Evolutionary conservation across 2,888 invertebrate species (phyloP), one percentile per base, ranked within the genome.

Genomic region (Acheta domesticus): DNA sequence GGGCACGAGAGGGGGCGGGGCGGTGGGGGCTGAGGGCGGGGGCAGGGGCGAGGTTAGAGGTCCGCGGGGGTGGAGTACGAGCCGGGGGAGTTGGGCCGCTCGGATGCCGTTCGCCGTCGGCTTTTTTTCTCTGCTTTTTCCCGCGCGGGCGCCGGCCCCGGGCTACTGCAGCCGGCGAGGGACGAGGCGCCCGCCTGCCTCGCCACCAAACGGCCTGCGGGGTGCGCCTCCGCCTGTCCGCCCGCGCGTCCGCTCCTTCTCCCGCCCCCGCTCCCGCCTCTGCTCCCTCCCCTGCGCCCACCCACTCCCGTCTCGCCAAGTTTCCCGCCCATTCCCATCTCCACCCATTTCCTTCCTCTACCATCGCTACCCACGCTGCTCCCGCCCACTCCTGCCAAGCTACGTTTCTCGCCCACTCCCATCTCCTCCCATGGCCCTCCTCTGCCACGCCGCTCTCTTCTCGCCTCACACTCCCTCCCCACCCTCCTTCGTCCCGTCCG

Each of bases 91-190:
- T 62, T 62, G 2, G 62, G 62, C 62, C 8, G 14, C 62, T 4
- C 14, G 62, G 62, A 62, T 62, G n/a, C 62, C 62, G 62, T 62
- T 62, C 14, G 62, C 62, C 36, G 36, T 36, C 36, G n/a, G 62
- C 62, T 62, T 62, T 62, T n/a, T 62, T n/a, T n/a, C 62, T 62
- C n/a, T 62, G n/a, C 62, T 62, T 62, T 62, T n/a, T 62, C 62
- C 36, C 62, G 14, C 62, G 62, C 14, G 62, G 14, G 62, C 14
- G 62, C 14, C 62, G n/a, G n/a, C 36, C 36, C 36, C 36, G 36
- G 36, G 36, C 36, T 36, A n/a, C n/a, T 62, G 62, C 62, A 62
- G n/a, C 62, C n/a, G 62, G 12, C 8, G 62, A 62, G 12, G 62
- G 14, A 19, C 62, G 62, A 62, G 16, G 62, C 62, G 36, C 36